Evolutionary conservation across 2,113 vertebrate species (phyloP), one percentile per base, ranked within the genome.

Genomic region (Heloderma charlesbogerti): DNA sequence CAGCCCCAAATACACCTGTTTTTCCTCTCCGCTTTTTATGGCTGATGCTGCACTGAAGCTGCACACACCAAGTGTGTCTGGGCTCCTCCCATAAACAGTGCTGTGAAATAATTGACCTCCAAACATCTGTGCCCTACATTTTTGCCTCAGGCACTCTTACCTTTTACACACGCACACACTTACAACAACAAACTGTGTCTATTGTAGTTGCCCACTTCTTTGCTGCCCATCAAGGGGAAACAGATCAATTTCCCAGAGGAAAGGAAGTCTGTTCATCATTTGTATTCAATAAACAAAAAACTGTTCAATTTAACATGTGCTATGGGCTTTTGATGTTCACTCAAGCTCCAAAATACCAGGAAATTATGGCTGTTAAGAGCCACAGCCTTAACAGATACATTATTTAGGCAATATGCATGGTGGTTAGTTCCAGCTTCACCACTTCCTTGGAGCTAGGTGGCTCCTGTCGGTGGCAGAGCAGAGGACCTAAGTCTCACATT

Each of bases 151-250:
- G 72, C 90, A 84, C 84, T 89, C 60, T 91, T 12, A 0, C 72
- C 83, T 79, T 88, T 54, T 29, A 4, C 57, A 29, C 83, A 57
- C 90, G 6, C 45, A n/a, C 1, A 86, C 3, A 86, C 43, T 94
- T 94, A 91, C 94, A 95, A 89, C 51, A 90, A 93, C 60, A 48
- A 69, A 9, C 51, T 88, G 10, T 74, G 60, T 87, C 82, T 78
- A 86, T 92, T 95, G 92, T 92, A 54, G 3, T 29, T 22, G 93
- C 89, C 92, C 91, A 91, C 77, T 89, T 93, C 72, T 88, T 90
- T n/a, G 86, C 92, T 95, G 69, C 88, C 88, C 91, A 72, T 77
- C 66, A 1, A 2, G 83, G 18, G 20, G 81, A 82, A 82, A 82
- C 48, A 5, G 20, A 82, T 60, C 79, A 3, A 82, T n/a, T 57